Conservation (phyloP, 2,888 invertebrate species). For the Agrotis segetum region DNA sequence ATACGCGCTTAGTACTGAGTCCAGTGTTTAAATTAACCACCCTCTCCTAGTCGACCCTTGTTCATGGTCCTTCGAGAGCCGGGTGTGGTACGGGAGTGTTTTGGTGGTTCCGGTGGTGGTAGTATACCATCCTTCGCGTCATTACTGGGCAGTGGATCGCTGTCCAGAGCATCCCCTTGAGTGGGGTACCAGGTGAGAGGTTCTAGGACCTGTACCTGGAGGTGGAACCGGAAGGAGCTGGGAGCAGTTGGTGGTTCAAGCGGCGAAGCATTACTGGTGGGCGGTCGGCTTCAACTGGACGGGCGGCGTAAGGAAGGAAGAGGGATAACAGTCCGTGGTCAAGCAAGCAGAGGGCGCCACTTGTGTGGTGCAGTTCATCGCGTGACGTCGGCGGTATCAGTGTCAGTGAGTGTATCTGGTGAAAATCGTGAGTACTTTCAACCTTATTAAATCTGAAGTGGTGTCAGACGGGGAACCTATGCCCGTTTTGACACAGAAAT, state of each 20-base stretch:
- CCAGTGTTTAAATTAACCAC: neutral
- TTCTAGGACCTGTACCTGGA: neutral
- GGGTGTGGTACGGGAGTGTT: no score
- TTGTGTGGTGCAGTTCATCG: neutral
- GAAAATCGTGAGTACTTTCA: neutral
- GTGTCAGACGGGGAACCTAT: neutral
- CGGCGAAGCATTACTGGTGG: neutral
- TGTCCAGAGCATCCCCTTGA: slow-evolving; percentile 5
- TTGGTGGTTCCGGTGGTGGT: slow-evolving; percentile 1
- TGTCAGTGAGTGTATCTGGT: neutral
- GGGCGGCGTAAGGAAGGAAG: neutral
- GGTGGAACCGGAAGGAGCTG: neutral
- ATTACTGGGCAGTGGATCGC: slow-evolving; percentile 8
- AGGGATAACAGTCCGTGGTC: neutral
- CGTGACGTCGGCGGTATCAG: no score
- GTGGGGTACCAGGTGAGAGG: no score
- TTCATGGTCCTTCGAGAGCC: neutral
- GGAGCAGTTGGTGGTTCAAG: neutral
- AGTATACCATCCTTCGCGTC: slow-evolving; percentile 2
- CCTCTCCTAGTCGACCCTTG: neutral
- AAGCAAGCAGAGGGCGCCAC: neutral
- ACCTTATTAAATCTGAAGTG: neutral
- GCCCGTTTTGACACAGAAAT: neutral
- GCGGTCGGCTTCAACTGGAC: neutral
- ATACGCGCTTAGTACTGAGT: neutral